phyloP scores from a whole-genome alignment of 2,797 vertebrate species.

The Antrozous pallidus region DNA sequence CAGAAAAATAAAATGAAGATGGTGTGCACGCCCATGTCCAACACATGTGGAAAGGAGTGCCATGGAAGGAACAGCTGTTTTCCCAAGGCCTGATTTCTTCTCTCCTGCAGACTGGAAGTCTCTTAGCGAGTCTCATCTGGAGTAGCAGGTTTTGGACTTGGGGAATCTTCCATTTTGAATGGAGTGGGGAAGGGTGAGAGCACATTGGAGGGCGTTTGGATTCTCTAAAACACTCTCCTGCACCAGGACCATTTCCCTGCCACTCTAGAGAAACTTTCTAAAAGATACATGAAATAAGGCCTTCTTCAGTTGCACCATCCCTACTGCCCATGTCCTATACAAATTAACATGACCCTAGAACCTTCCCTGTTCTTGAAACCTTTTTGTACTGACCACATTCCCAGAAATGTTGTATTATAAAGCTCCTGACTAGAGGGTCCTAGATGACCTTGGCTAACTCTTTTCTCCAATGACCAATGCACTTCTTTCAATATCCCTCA shows the following conservation, averaged over 20 bases:
- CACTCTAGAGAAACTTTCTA: not conserved
- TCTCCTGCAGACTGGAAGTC: not conserved
- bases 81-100: not conserved
- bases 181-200: not conserved
- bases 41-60: not conserved
- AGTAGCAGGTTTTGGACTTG: not conserved
- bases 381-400: not conserved
- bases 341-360: not conserved
- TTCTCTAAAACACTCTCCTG: not conserved
- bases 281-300: not conserved
- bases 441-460: not conserved
- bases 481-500: not conserved
- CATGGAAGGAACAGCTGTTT: slow-evolving; percentile 8
- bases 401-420: not conserved
- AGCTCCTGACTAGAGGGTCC: not conserved
- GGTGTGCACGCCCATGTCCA: slow-evolving; percentile 17
- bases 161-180: not conserved
- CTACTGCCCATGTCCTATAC: not conserved
- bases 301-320: not conserved
- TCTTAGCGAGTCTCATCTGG: not conserved
- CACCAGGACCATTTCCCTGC: not conserved
- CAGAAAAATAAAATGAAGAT: slow-evolving; percentile 74
- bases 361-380: not conserved
- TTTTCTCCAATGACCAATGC: not conserved
- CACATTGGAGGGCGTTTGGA: not conserved